These are phyloP conservation scores for Anagrus nilaparvatae DNA, from an alignment of 1,140 invertebrate species.

Conservation along the genomic window DNA sequence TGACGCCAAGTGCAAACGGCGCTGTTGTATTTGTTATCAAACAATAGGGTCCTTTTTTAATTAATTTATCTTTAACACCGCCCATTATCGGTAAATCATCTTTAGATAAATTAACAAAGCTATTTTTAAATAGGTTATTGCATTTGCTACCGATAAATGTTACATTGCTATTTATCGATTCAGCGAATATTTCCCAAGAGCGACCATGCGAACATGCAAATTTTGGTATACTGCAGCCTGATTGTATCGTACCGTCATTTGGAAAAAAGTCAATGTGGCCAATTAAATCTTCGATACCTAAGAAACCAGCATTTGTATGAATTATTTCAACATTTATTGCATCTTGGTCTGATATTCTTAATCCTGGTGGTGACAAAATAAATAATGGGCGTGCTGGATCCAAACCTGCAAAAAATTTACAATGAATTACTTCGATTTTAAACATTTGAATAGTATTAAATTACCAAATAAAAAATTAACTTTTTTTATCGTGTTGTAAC, in stretches of 20 bases:
- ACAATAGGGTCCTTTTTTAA: constrained; percentile 18
- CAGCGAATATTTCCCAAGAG: constrained; percentile 21
- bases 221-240: constrained; percentile 20
- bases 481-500: too few relatives aligned
- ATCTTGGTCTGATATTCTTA: constrained; percentile 28
- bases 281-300: constrained; percentile 22
- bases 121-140: constrained; percentile 14
- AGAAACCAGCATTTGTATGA: constrained; percentile 33
- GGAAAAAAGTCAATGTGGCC: constrained; percentile 49
- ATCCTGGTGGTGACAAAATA: constrained; percentile 15
- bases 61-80: too few relatives aligned
- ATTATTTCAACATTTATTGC: constrained; percentile 41
- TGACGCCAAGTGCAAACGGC: too few relatives aligned
- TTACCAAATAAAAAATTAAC: too few relatives aligned
- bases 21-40: constrained; percentile 15
- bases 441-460: too few relatives aligned
- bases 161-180: constrained; percentile 22
- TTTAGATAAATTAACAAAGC: constrained; percentile 9
- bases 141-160: constrained; percentile 21
- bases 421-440: too few relatives aligned
- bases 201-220: constrained; percentile 17
- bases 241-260: constrained; percentile 39
- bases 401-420: constrained; percentile 32
- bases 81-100: constrained; percentile 18
- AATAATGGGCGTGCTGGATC: constrained; percentile 42